Conservation (phyloP, 2,797 vertebrate genomes). For the Thalassophryne amazonica region DNA sequence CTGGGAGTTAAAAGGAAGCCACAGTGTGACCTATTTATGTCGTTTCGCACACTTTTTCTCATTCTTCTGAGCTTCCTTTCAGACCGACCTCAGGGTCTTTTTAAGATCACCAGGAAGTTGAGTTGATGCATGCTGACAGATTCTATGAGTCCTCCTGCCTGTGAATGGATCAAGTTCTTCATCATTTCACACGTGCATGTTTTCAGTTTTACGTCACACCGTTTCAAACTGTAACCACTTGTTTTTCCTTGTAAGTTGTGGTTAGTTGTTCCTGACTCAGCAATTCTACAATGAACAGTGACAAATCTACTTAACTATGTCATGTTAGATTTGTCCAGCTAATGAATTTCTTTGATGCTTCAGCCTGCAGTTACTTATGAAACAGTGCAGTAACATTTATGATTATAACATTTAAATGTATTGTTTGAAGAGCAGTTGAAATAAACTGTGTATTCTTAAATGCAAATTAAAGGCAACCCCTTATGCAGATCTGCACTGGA, state of each 20-base stretch:
- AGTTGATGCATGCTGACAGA: constrained; percentile 25
- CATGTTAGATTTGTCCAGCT: constrained; percentile 8
- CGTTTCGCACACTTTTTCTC: constrained; percentile 14
- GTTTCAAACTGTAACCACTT: background rate
- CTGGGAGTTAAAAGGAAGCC: constrained; percentile 25
- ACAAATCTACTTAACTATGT: constrained; percentile 38
- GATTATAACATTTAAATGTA: too few species aligned
- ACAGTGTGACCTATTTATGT: constrained; percentile 19
- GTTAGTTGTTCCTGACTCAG: background rate
- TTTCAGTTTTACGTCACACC: constrained; percentile 3
- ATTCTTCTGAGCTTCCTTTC: background rate
- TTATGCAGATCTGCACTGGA: too few species aligned
- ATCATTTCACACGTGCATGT: background rate
- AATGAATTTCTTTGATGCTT: background rate
- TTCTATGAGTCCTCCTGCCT: constrained; percentile 22
- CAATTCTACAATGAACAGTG: constrained; percentile 29
- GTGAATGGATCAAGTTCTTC: constrained; percentile 13
- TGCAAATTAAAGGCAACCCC: too few species aligned
- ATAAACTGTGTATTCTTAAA: too few species aligned
- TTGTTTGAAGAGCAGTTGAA: too few species aligned
- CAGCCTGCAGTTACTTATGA: background rate
- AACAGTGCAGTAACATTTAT: too few species aligned
- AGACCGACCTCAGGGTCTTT: constrained; percentile 13
- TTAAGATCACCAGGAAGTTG: background rate
- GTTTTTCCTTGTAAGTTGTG: background rate